Evolutionary conservation across 2,113 vertebrate species (phyloP).

Genomic region (Shinisaurus crocodilurus): DNA sequence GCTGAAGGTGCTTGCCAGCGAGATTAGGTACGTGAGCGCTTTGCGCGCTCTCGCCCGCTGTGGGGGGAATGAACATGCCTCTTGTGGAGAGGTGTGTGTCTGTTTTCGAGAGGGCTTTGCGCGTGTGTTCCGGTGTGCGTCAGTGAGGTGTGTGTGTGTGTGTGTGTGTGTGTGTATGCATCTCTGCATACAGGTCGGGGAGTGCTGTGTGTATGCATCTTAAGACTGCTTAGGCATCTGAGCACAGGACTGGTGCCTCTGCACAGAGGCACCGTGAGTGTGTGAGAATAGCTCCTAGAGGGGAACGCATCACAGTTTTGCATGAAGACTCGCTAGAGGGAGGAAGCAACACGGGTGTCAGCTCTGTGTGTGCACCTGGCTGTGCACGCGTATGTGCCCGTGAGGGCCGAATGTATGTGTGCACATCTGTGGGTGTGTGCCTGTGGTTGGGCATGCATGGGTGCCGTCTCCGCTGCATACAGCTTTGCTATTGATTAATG

Average conservation of each 20-base stretch:
- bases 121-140: neutral
- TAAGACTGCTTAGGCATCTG: neutral
- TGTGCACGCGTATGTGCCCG: neutral
- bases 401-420: neutral
- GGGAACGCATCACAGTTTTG: neutral
- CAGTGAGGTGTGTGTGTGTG: neutral
- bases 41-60: neutral
- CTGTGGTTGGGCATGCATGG: conserved; percentile 1
- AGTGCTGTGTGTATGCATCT: conserved; percentile 4
- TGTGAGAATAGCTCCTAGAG: neutral
- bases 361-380: neutral
- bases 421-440: neutral
- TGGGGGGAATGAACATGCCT: conserved; percentile 16
- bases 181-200: conserved; percentile 23
- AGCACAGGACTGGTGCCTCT: neutral
- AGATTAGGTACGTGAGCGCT: conserved; percentile 1
- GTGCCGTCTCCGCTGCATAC: neutral
- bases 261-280: too few species aligned
- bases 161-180: conserved; percentile 15
- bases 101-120: conserved; percentile 54
- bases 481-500: conserved; percentile 10
- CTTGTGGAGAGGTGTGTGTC: conserved; percentile 38
- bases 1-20: neutral
- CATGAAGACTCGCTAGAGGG: neutral
- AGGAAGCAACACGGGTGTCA: neutral